Base-by-base conservation (phyloP, 2,797 vertebrate species). In the Cynodonichthys magdalenae region DNA sequence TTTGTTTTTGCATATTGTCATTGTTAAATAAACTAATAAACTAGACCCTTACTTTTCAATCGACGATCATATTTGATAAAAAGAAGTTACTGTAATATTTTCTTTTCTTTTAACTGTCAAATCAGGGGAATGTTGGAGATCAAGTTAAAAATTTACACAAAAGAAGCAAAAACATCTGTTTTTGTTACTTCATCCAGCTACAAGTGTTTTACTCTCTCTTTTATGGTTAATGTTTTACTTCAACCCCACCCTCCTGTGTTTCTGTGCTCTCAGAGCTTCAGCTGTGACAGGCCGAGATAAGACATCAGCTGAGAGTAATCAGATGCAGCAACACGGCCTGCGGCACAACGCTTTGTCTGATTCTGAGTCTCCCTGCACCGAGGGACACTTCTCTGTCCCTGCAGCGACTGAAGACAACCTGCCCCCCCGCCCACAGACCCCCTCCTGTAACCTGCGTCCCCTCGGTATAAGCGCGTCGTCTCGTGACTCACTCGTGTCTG, bases 261-360 rank as follows among this genome's bases (percentile, higher is more conserved):
- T 47, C 59, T 50, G 24, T 3, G 24, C 24, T 4, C 53, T 54
- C 8, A 9, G 6, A 9, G 31, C 50, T 15, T 71, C 53, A 27
- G 66, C 77, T 79, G 83, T 87, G 81, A 83, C 77, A 66, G 65
- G 60, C 77, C 69, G 74, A 86, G 81, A 88, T 84, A 83, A 88
- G 83, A 90, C 87, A 86, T 87, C 90, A 86, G 81, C 87, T 89
- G 81, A 67, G 58, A 87, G 83, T 86, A 87, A 87, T 86, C 84
- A 82, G 77, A 69, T 85, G 78, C 85, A 84, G 68, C 83, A 84
- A 83, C 18, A 12, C 70, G 83, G 67, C 84, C 69, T 46, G 60
- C 58, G 52, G 79, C 83, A 70, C 29, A 47, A 68, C 31, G 82
- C 80, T 84, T 76, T 79, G 79, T 77, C 70, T 85, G 61, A 61